Evolutionary conservation across 2,888 invertebrate genomes (phyloP).

Genomic region (Xanthorhoe designata): DNA sequence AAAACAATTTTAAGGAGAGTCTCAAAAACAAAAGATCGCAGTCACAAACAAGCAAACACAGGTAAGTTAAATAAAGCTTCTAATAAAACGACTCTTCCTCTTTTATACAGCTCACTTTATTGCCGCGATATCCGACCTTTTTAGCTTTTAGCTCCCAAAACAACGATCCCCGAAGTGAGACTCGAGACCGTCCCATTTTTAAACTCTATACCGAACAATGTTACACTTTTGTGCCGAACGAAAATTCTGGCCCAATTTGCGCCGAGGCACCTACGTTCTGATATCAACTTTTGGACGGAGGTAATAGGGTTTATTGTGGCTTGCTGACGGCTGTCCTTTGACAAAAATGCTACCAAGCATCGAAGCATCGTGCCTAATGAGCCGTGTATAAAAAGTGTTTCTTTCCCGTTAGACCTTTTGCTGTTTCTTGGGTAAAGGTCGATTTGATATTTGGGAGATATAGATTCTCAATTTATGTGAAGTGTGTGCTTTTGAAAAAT

Average conservation of each 20-base stretch:
- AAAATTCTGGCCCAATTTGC: slow-evolving; percentile 57
- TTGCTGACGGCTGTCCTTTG: slow-evolving; percentile 50
- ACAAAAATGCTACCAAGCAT: slow-evolving; percentile 55
- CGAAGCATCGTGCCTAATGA: slow-evolving; percentile 60
- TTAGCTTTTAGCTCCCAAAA: slow-evolving; percentile 39
- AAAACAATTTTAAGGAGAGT: not conserved
- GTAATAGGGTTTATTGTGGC: slow-evolving; percentile 34
- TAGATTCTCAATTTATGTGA: slow-evolving; percentile 40
- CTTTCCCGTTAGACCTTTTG: slow-evolving; percentile 49
- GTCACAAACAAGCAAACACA: slow-evolving; percentile 6
- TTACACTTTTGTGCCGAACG: slow-evolving; percentile 54
- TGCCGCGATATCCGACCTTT: slow-evolving; percentile 44
- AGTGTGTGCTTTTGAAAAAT: slow-evolving; percentile 22
- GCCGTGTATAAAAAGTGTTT: slow-evolving; percentile 54
- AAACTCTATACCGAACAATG: slow-evolving; percentile 51
- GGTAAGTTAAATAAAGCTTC: slow-evolving; percentile 17
- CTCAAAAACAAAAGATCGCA: not conserved
- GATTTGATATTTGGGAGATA: slow-evolving; percentile 51
- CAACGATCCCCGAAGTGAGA: slow-evolving; percentile 44
- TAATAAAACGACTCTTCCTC: slow-evolving; percentile 34
- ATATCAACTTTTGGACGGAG: slow-evolving; percentile 29
- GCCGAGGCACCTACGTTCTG: slow-evolving; percentile 9
- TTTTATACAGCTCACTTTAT: slow-evolving; percentile 38
- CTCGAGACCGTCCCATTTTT: slow-evolving; percentile 45
- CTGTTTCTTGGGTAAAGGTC: slow-evolving; percentile 51